These are phyloP conservation scores for Tyto alba DNA, from an alignment of 2,113 vertebrate genomes.

Conservation along the genomic window DNA sequence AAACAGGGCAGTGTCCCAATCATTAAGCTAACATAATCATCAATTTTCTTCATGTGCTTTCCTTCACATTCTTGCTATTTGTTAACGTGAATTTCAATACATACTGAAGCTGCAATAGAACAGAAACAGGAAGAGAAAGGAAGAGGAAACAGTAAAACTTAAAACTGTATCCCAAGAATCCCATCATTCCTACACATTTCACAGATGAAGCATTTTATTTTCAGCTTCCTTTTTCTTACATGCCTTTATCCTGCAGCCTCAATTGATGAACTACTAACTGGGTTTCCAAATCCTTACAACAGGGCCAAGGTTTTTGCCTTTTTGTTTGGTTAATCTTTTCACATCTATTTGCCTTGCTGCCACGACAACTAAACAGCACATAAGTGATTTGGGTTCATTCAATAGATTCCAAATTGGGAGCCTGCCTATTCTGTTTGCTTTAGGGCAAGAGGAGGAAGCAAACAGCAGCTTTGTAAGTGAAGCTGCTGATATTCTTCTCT, in stretches of 20 bases:
- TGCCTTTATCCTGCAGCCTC: not conserved
- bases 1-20: not conserved
- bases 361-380: conserved; percentile 52
- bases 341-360: conserved; percentile 60
- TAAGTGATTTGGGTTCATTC: conserved; percentile 40
- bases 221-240: not conserved
- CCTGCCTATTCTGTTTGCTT: conserved; percentile 60
- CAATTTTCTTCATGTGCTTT: not conserved
- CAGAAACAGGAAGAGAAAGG: not conserved
- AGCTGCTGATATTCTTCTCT: conserved; percentile 23
- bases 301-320: not conserved
- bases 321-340: conserved; percentile 58
- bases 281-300: not conserved
- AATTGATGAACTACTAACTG: not conserved
- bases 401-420: conserved; percentile 53
- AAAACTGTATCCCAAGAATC: not conserved
- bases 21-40: not conserved
- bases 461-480: conserved; percentile 45
- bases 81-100: not conserved
- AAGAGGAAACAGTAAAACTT: not conserved
- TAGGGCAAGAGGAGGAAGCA: conserved; percentile 36
- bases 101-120: not conserved
- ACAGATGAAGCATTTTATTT: not conserved
- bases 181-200: not conserved
- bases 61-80: not conserved